Base-by-base conservation (phyloP, 2,797 vertebrate genomes). In the Menidia menidia region DNA sequence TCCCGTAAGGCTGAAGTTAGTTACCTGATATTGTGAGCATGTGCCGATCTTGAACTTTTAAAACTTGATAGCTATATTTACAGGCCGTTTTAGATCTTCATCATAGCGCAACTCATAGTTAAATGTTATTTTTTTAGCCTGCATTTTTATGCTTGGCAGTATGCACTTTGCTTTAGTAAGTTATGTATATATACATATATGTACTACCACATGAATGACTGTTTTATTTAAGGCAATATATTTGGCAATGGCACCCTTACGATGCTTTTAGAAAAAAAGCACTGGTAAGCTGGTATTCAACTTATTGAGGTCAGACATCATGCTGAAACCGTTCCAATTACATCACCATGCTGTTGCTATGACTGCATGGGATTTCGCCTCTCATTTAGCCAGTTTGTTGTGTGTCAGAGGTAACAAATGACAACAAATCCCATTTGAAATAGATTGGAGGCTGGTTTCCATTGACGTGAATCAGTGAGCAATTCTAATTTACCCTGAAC, bases 21-120 rank as follows among this genome's bases (percentile, higher is more conserved):
- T 92, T 92, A 95, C 88, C 85, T 93, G 93, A 95, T 94, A 92
- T 88, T 82, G 77, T 33, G 45, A 88, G 86, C 91, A 90, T 93
- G 88, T 90, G 92, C 81, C 85, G 52, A 85, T 90, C 84, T 75
- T 69, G 60, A 83, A 79, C 67, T 84, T 91, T 86, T 84, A 91
- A 80, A 83, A 88, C 84, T 73, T 52, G 56, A 78, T 66, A 77
- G 84, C 84, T 93, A 86, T 93, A 91, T 93, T 91, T 92, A 87
- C 83, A 67, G 55, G 35, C 81, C 41, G 68, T 73, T 13, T 87
- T 87, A 39, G 25, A 25, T 25, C 25, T 25, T 1, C 25, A 25
- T 25, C 6, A 6, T 7, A 39, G 35, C 1, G 35, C 7, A 39
- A 39, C 7, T 7, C 7, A 10, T 39, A 39, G 6, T 39, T 5